Conservation (phyloP, 2,113 vertebrate species). For the Actenoides lindsayi region DNA sequence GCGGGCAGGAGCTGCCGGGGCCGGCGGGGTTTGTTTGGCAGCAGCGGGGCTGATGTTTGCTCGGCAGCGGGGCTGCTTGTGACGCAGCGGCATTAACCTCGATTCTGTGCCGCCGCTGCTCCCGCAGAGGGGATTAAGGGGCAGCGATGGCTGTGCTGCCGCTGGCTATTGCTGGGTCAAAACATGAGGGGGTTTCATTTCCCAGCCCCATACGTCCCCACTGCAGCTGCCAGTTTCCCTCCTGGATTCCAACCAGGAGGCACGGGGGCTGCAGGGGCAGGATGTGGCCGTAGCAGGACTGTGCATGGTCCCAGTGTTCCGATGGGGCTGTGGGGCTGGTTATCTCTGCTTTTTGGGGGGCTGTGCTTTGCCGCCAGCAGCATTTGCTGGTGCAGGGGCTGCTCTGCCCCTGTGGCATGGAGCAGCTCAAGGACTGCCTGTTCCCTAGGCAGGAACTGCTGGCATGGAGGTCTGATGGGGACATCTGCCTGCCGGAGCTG, state of each 20-base stretch:
- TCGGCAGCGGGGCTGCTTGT: background rate
- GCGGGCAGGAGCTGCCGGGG: background rate
- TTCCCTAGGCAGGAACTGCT: background rate
- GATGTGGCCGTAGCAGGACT: background rate
- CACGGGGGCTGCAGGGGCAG: background rate
- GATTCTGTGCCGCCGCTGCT: background rate
- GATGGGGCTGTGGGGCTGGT: background rate
- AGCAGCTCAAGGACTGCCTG: rapidly evolving
- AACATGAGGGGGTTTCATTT: background rate
- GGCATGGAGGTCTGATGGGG: background rate
- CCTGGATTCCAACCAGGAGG: background rate
- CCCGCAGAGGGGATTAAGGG: constrained; percentile 50
- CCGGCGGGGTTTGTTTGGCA: background rate
- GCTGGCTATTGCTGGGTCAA: background rate
- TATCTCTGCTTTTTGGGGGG: rapidly evolving
- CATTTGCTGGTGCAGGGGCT: background rate
- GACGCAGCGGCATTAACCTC: constrained; percentile 68
- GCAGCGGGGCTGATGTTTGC: background rate
- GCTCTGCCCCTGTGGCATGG: rapidly evolving
- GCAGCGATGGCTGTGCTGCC: background rate
- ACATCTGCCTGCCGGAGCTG: background rate
- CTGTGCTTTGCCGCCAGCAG: background rate
- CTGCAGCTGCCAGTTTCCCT: rapidly evolving
- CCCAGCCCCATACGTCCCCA: rapidly evolving
- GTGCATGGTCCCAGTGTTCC: rapidly evolving